Percentiles rank a stretch among this genome's conserved stretches.
Evolutionary conservation across 2,113 vertebrate genomes (phyloP).

Genomic region (Mionectes macconnelli): DNA sequence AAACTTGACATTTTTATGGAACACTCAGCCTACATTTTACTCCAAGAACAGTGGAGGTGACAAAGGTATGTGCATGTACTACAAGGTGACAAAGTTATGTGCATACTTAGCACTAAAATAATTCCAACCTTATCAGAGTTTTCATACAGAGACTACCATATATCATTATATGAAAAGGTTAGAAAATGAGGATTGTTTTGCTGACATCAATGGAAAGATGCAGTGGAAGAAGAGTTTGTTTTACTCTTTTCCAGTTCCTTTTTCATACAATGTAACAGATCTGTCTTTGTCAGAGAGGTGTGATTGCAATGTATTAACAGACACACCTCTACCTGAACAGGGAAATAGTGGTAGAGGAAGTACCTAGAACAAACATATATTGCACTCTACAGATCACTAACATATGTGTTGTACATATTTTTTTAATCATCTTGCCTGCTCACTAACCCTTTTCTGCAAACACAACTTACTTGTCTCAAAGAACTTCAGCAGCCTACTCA

Average conservation of each 20-base stretch:
- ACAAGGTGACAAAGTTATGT: neutral
- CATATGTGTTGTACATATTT: neutral
- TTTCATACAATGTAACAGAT: neutral
- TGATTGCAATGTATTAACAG: neutral
- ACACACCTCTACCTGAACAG: neutral
- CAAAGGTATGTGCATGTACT: accelerated
- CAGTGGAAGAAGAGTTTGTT: neutral
- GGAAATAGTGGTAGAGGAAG: neutral
- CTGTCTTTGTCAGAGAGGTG: neutral
- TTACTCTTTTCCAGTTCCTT: neutral
- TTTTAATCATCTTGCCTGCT: neutral
- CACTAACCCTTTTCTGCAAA: neutral
- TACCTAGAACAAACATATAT: neutral
- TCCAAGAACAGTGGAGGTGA: neutral
- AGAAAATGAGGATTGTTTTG: neutral
- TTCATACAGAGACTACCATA: neutral
- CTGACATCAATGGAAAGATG: neutral
- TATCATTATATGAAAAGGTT: neutral
- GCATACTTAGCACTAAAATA: accelerated
- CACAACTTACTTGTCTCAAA: neutral
- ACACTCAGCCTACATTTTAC: neutral
- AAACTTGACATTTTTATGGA: accelerated
- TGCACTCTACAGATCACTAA: neutral
- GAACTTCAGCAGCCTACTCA: neutral
- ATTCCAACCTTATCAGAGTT: neutral